Percentiles rank a stretch among this genome's conserved stretches.
phyloP scores from a whole-genome alignment of 2,888 invertebrate species.

The Tiphia femorata region DNA sequence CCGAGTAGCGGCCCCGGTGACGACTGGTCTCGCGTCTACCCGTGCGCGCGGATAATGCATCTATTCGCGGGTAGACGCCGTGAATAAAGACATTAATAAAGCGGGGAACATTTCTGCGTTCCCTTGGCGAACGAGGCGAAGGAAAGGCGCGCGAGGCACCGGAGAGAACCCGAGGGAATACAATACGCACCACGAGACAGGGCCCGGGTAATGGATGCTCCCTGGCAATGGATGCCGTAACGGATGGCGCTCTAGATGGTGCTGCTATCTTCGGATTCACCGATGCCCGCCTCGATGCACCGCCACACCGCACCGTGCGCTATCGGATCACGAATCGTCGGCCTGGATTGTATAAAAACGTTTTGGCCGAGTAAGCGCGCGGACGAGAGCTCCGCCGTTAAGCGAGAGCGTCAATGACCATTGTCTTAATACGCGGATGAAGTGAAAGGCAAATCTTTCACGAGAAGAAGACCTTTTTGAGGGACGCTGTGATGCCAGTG shows the following conservation, averaged over 20 bases:
- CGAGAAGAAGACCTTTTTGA: no score
- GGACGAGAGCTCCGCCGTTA: no score
- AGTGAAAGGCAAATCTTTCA: no score
- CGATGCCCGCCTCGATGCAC: background rate
- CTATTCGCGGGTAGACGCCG: slow-evolving; percentile 32
- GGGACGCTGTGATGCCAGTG: no score
- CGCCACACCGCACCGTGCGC: background rate
- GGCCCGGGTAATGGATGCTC: slow-evolving; percentile 42
- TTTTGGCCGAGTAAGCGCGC: slow-evolving; percentile 6
- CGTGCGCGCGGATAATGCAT: no score
- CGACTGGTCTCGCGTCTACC: background rate
- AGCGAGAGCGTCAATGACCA: no score
- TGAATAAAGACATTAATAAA: slow-evolving; percentile 60
- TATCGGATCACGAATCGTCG: slow-evolving; percentile 21
- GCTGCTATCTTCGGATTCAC: slow-evolving; percentile 35
- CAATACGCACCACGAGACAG: slow-evolving; percentile 40
- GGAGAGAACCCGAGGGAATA: slow-evolving; percentile 31
- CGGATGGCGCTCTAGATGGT: slow-evolving; percentile 46
- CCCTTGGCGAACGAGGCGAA: slow-evolving; percentile 36
- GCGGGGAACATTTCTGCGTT: no score
- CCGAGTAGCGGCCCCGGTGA: background rate
- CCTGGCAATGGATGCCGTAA: slow-evolving; percentile 39
- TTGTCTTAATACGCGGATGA: no score
- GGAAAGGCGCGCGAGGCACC: slow-evolving; percentile 24
- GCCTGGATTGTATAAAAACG: slow-evolving; percentile 47